Conservation (phyloP, 92 coral and sea anemone species). For the Epizoanthus rinbou region DNA sequence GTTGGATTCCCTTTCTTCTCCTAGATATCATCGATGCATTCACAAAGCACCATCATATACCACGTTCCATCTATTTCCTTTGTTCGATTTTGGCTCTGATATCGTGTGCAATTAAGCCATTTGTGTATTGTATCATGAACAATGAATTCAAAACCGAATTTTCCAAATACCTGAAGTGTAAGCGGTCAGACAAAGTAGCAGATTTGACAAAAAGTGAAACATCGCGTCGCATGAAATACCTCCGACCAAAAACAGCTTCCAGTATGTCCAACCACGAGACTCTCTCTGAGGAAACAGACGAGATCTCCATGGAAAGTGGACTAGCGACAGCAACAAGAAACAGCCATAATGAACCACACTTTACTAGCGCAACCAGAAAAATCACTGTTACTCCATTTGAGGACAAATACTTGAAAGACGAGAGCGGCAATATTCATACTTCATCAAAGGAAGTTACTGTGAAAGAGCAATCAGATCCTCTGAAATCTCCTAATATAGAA, state of each 20-base stretch:
- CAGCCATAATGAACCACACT: no score
- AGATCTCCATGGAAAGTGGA: no score
- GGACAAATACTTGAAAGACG: not conserved
- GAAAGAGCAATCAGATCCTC: no score
- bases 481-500: not conserved
- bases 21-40: not conserved
- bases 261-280: not conserved
- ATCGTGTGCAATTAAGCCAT: not conserved
- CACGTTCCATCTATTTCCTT: slow-evolving; percentile 1
- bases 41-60: not conserved
- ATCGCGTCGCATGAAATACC: not conserved
- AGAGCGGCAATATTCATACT: not conserved
- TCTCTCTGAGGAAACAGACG: not conserved
- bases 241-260: slow-evolving; percentile 2
- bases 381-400: not conserved
- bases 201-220: not conserved
- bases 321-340: no score
- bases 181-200: not conserved
- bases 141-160: not conserved
- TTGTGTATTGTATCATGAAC: slow-evolving; percentile 16
- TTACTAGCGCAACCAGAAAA: not conserved
- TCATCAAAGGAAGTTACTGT: no score
- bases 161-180: not conserved
- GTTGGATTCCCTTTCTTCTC: slow-evolving; percentile 6
- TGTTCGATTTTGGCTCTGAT: not conserved